Base-by-base conservation (phyloP, 2,888 invertebrate species). In the Nematopogon swammerdamellus region DNA sequence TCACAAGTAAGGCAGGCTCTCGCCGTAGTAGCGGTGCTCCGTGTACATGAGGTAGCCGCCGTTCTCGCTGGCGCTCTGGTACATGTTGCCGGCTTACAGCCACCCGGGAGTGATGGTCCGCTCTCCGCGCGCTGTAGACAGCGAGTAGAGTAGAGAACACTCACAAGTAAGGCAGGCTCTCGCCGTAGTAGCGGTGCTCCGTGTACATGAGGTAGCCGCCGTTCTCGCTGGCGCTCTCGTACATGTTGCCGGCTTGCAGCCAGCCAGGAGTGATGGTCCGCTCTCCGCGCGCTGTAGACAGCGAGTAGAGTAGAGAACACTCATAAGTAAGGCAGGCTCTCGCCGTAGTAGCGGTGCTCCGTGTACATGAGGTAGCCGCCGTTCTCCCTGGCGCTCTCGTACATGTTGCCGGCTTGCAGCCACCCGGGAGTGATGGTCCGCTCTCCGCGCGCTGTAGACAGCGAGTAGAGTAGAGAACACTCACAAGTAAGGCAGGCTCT, bases 21-120 rank as follows among this genome's bases (percentile, higher is more conserved):
- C 58, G 16, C 93, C 93, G 63, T 94, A 94, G 66, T 85, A 94
- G 53, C 94, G 82, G 69, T 94, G 94, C 62, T 94, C 94, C 2
- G 92, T 85, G 59, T 87, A 86, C 52, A 88, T 84, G 66, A 86
- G 76, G 55, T 85, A 82, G 5, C 89, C 93, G n/a, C 73, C 72
- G 60, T 87, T 85, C 54, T 85, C 79, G 47, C 74, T 67, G 1
- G 86, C 89, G 75, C 87, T 80, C 45, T 85, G 81, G 56, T 77
- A 84, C 81, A 90, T 86, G 55, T 86, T 83, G 1, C 91, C 91
- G 3, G 61, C 64, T 25, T 60, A 60, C 56, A 91, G 68, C 77
- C 81, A 85, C 18, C 82, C 81, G 0, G 81, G 59, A 0, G 64
- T 67, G 46, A 91, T 89, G 14, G 72, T 67, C 81, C 91, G 91